Percentiles rank a stretch among this genome's conserved stretches.
These are phyloP conservation scores for Mayetiola destructor DNA, from an alignment of 2,888 invertebrate species.

Conservation along the genomic window DNA sequence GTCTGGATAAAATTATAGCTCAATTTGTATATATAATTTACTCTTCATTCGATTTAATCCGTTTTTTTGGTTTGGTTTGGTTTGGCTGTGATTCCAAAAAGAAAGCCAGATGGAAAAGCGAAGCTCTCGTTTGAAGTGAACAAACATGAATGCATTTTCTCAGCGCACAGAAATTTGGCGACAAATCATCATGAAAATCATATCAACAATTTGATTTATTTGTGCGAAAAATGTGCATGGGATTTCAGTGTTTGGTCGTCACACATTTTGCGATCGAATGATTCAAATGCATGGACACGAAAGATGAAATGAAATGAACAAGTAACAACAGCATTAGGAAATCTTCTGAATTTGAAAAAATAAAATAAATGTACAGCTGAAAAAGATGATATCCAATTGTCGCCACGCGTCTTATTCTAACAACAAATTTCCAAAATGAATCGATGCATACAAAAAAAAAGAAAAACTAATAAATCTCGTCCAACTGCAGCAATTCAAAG, in stretches of 20 bases:
- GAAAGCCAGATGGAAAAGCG: background rate
- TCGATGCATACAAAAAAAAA: background rate
- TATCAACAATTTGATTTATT: background rate
- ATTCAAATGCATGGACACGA: no score
- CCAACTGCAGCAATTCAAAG: background rate
- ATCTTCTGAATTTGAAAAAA: no score
- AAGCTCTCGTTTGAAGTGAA: conserved; percentile 1
- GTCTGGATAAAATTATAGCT: conserved; percentile 12
- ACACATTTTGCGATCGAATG: no score
- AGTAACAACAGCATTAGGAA: no score
- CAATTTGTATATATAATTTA: conserved; percentile 9
- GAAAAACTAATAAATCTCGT: conserved; percentile 1
- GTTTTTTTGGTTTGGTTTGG: no score
- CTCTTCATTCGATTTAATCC: no score
- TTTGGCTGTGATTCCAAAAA: background rate
- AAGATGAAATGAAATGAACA: no score
- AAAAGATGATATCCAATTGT: conserved; percentile 7
- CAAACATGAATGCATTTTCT: no score
- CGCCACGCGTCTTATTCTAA: background rate
- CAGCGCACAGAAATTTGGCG: no score
- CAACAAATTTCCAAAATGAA: conserved; percentile 4
- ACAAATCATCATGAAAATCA: conserved; percentile 7
- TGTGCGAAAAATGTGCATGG: background rate
- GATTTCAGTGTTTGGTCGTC: no score
- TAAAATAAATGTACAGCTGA: no score